Conservation (phyloP, 2,888 invertebrate genomes). For the Smittia sp. region DNA sequence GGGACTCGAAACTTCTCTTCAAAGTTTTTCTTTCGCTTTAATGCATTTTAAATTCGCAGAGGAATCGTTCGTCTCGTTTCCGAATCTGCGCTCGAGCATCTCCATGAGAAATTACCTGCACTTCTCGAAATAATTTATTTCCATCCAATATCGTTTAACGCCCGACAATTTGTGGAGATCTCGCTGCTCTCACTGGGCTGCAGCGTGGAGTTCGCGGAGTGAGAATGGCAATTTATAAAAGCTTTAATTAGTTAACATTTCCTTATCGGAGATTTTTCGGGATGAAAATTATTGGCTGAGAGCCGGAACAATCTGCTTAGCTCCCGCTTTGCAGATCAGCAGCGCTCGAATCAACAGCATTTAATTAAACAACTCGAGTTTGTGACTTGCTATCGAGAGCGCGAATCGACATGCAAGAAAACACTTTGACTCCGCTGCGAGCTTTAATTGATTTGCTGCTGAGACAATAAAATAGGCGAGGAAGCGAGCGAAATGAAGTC, state of each 20-base stretch:
- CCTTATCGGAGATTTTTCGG: background rate
- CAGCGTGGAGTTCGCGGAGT: background rate
- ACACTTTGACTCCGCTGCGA: background rate
- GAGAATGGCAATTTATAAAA: slow-evolving; percentile 11
- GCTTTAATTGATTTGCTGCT: slow-evolving; percentile 13
- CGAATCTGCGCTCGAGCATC: background rate
- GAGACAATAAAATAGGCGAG: background rate
- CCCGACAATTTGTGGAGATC: background rate
- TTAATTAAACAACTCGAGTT: slow-evolving; percentile 8
- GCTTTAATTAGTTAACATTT: slow-evolving; percentile 12
- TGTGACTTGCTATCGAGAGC: background rate
- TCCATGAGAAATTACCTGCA: background rate
- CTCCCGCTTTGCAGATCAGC: background rate
- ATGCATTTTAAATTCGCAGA: background rate
- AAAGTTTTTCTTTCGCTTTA: background rate
- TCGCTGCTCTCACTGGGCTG: no score
- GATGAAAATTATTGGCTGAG: background rate
- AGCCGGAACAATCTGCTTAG: background rate
- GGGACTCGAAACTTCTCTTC: background rate
- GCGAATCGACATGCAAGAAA: background rate
- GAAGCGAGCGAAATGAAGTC: background rate
- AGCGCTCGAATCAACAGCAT: background rate
- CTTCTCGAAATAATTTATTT: slow-evolving; percentile 9
- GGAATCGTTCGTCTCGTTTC: no score
- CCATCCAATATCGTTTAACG: background rate